Conservation (phyloP, 2,888 invertebrate genomes). For the Heliconius ismenius region DNA sequence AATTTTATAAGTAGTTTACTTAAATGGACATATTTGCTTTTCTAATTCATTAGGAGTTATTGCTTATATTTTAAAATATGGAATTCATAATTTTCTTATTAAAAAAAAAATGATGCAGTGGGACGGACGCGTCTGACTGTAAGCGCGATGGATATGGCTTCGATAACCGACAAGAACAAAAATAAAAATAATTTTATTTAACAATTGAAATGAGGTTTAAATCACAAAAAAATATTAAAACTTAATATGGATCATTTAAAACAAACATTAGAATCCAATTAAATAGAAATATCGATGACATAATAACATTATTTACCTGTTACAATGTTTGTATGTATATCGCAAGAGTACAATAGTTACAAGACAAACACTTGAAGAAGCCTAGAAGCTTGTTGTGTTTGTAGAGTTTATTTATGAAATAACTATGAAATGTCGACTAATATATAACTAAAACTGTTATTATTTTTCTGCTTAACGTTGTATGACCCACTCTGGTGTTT, state of each 20-base stretch:
- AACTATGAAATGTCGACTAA: not conserved
- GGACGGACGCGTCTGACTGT: not conserved
- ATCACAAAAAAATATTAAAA: not conserved
- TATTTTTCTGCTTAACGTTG: no score
- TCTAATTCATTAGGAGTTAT: not conserved
- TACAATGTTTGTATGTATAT: not conserved
- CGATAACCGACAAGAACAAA: not conserved
- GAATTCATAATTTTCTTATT: not conserved
- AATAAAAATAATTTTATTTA: not conserved
- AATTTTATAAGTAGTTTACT: not conserved
- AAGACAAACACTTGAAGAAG: not conserved
- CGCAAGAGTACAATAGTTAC: not conserved
- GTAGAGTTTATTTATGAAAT: not conserved
- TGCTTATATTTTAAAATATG: not conserved
- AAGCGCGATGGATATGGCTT: not conserved
- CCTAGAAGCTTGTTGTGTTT: not conserved
- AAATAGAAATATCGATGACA: conserved; percentile 2
- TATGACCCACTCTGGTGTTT: no score
- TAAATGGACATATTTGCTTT: conserved; percentile 2
- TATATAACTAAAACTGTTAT: no score
- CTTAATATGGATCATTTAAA: not conserved
- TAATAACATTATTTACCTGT: not conserved
- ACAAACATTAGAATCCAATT: not conserved
- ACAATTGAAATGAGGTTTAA: not conserved
- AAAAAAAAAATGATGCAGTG: not conserved